Evolutionary conservation across 2,113 vertebrate species (phyloP).

Genomic region (Eulemur rufifrons): DNA sequence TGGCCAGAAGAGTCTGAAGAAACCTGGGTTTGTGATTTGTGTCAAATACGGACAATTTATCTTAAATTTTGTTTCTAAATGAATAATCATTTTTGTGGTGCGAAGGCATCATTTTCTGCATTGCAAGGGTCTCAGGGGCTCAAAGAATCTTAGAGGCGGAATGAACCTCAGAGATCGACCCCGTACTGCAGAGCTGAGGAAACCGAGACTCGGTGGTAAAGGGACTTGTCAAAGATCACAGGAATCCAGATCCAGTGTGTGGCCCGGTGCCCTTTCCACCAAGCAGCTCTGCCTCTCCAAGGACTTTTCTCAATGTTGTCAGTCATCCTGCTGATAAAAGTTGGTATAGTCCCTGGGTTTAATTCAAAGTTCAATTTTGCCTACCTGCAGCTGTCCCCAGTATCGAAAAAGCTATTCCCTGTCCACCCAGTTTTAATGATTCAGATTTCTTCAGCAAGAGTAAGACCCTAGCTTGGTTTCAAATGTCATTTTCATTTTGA

Average conservation of each 20-base stretch:
- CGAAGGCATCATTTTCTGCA: not conserved
- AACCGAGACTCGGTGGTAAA: not conserved
- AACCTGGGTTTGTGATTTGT: not conserved
- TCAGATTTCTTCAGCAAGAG: slow-evolving; percentile 52
- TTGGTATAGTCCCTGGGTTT: not conserved
- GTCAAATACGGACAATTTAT: not conserved
- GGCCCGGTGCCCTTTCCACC: not conserved
- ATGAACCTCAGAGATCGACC: not conserved
- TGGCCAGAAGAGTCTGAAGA: not conserved
- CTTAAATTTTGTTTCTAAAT: not conserved
- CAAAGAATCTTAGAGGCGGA: not conserved
- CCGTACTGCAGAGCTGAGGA: not conserved
- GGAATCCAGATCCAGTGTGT: not conserved
- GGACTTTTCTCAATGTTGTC: not conserved
- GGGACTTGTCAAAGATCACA: not conserved
- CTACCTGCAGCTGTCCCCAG: not conserved
- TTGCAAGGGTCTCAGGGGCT: not conserved
- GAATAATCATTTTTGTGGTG: not conserved
- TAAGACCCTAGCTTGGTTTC: slow-evolving; percentile 54
- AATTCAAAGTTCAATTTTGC: slow-evolving; percentile 14
- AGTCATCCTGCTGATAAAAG: not conserved
- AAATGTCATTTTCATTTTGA: slow-evolving; percentile 76
- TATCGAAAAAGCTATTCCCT: slow-evolving; percentile 45
- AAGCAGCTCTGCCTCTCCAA: not conserved
- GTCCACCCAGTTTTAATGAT: slow-evolving; percentile 55